phyloP scores from a whole-genome alignment of 2,888 invertebrate genomes.

The Machimus rusticus region DNA sequence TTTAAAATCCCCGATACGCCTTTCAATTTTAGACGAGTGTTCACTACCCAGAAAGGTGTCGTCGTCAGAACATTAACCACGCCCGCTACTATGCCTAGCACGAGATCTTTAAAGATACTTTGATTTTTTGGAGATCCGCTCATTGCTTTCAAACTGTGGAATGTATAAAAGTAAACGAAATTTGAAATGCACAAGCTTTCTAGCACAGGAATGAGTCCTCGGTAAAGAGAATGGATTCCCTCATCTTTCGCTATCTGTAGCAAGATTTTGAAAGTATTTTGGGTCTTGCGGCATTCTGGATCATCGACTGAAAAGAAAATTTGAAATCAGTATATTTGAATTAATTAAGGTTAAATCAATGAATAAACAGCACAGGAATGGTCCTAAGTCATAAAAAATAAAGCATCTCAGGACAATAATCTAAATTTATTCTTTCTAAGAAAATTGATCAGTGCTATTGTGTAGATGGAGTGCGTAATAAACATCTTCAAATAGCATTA shows the following conservation, averaged over 20 bases:
- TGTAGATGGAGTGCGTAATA: no score
- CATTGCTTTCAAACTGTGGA: constrained; percentile 79
- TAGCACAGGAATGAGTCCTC: constrained; percentile 81
- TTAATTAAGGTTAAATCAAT: background rate
- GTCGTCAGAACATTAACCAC: constrained; percentile 84
- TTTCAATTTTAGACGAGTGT: constrained; percentile 85
- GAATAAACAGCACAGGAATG: no score
- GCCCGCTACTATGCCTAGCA: constrained; percentile 81
- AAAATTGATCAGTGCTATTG: no score
- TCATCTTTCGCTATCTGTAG: constrained; percentile 72
- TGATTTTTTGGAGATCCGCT: constrained; percentile 62
- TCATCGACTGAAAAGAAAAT: constrained; percentile 73
- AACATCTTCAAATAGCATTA: no score
- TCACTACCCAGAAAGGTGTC: constrained; percentile 92
- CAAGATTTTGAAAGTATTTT: constrained; percentile 73
- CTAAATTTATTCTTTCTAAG: no score
- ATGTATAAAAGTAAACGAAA: constrained; percentile 94
- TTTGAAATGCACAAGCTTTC: constrained; percentile 87
- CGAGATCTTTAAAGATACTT: constrained; percentile 75
- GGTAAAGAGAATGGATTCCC: constrained; percentile 71
- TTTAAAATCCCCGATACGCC: constrained; percentile 59
- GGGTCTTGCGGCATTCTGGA: constrained; percentile 69
- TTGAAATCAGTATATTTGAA: background rate
- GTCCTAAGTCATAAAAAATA: no score
- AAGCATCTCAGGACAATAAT: no score